These are phyloP conservation scores for Entomyzon cyanotis DNA, from an alignment of 2,113 vertebrate species.

Conservation along the genomic window DNA sequence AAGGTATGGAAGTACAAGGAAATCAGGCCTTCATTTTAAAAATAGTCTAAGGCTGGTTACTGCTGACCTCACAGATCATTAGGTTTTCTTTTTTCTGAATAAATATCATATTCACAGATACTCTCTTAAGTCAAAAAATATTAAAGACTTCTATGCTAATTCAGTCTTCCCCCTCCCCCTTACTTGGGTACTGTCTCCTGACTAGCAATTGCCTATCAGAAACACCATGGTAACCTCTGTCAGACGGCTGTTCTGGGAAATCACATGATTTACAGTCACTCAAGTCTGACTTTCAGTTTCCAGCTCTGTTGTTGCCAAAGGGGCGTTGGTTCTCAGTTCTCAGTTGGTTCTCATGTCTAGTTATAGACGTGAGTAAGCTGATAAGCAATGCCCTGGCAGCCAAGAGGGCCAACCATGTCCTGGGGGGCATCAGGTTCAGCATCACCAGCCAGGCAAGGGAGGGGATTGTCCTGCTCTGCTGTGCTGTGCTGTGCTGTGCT, in stretches of 20 bases:
- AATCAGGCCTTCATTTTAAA: background rate
- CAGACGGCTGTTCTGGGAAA: background rate
- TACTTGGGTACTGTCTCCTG: background rate
- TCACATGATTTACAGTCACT: background rate
- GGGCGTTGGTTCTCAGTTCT: background rate
- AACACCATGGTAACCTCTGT: background rate
- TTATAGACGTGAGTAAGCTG: background rate
- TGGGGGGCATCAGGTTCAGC: background rate
- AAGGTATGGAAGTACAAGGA: background rate
- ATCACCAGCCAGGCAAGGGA: background rate
- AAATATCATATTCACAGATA: background rate
- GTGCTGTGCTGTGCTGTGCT: rapidly evolving
- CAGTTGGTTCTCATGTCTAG: too few species aligned
- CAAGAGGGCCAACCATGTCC: rapidly evolving
- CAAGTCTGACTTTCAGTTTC: background rate
- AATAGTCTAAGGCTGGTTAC: background rate
- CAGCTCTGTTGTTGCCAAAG: background rate
- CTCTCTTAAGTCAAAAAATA: background rate
- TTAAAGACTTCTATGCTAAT: background rate
- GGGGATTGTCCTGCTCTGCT: background rate
- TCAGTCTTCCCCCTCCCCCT: background rate
- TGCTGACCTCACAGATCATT: background rate
- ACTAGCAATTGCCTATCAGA: background rate
- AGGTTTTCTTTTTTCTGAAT: background rate
- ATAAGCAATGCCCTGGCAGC: background rate